Evolutionary conservation across 2,113 vertebrate species (phyloP), one percentile per base, ranked within the genome.

Genomic region (Lasiurus borealis): DNA sequence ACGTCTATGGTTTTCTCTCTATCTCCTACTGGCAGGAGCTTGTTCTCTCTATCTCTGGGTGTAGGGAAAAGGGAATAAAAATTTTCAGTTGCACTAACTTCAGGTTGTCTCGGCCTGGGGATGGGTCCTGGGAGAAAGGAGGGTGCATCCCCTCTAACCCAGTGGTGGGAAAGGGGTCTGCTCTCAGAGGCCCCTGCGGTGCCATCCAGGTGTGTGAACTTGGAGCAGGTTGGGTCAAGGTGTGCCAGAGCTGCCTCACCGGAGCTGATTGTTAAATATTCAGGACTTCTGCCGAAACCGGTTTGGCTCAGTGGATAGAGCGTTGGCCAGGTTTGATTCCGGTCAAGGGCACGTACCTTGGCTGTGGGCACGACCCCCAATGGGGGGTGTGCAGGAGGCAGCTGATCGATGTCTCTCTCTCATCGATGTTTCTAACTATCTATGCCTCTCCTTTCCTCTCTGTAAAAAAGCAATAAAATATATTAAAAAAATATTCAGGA

Each of bases 161-260:
- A 31, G 40, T 8, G 25, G 52, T 48, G 50, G 62, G 12, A 36
- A 19, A 25, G 8, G 2, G 2, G 10, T 62, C 5, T 0, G 50
- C n/a, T 54, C 57, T 50, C 66, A 66, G 31, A 78, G 44, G 21
- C 25, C 48, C 34, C 68, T 4, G 15, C 27, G 14, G 8, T 34
- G 6, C 57, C 2, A 0, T 62, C 10, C 1, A 44, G 13, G 52
- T 11, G 5, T 89, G 19, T 0, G 14, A 36, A 57, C 3, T 18
- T 72, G 15, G 48, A 64, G 29, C 69, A 19, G 40, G 40, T 46
- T 13, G 52, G 13, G 48, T 8, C 59, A 50, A 52, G n/a, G 8
- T 5, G 1, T 27, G 13, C 25, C 36, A 9, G 36, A 69, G 3
- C 25, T 7, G 11, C 3, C 10, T 71, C 19, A 31, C 5, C 12